These are phyloP conservation scores for Aldabrachelys gigantea DNA, from an alignment of 2,113 vertebrate species.

Conservation along the genomic window DNA sequence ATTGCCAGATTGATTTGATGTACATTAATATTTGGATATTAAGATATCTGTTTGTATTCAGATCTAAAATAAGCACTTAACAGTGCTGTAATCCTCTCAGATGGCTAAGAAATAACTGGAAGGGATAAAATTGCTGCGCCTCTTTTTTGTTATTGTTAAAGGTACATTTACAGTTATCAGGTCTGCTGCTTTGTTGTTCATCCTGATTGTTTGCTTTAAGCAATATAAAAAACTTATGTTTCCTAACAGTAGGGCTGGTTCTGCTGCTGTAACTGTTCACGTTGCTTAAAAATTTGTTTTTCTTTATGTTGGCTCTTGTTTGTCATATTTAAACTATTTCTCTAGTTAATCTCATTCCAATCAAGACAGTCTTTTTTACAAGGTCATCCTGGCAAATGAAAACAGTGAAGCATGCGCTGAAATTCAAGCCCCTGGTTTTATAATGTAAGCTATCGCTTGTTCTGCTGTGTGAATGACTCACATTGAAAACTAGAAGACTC, in stretches of 20 bases:
- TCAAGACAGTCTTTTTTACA: not conserved
- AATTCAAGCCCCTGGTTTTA: conserved; percentile 49
- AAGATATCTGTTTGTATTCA: conserved; percentile 33
- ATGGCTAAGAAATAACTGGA: not conserved
- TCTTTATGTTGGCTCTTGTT: conserved; percentile 12
- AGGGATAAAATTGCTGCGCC: conserved; percentile 8
- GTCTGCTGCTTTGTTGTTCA: not conserved
- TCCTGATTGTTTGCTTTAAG: conserved; percentile 27
- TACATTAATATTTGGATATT: not conserved
- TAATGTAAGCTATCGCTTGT: conserved; percentile 34
- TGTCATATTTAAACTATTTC: conserved; percentile 26
- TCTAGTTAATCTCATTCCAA: conserved; percentile 18
- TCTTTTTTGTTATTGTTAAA: conserved; percentile 35
- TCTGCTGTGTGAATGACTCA: conserved; percentile 34
- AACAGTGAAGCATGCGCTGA: conserved; percentile 12
- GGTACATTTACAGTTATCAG: not conserved
- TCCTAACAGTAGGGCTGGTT: not conserved
- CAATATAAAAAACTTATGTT: conserved; percentile 24
- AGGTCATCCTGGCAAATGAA: conserved; percentile 6
- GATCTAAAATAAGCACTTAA: not conserved
- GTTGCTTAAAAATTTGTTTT: not conserved
- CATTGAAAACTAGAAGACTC: conserved; percentile 2
- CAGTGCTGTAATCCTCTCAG: not conserved
- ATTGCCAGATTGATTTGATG: not conserved
- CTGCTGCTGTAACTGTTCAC: not conserved